Evolutionary conservation across 2,797 vertebrate genomes (phyloP).

Genomic region (Pelochelys cantorii): DNA sequence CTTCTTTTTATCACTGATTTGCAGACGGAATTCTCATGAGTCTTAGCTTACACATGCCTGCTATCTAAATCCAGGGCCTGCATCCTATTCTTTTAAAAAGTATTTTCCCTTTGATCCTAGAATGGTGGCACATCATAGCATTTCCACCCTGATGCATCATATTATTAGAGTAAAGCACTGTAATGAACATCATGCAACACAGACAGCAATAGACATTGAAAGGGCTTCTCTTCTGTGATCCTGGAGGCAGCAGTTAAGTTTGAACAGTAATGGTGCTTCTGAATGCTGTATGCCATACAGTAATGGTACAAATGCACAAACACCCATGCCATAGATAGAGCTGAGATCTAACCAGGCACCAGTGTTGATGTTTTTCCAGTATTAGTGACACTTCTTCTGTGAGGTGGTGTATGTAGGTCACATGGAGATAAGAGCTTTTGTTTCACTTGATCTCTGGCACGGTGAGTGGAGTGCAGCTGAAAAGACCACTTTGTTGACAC

Average conservation of each 20-base stretch:
- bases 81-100: background rate
- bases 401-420: background rate
- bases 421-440: background rate
- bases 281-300: background rate
- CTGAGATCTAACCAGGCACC: background rate
- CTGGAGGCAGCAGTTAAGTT: conserved; percentile 33
- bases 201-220: background rate
- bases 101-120: background rate
- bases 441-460: conserved; percentile 29
- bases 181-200: background rate
- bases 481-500: background rate
- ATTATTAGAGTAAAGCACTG: background rate
- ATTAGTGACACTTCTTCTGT: background rate
- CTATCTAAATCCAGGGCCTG: background rate
- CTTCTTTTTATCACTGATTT: background rate
- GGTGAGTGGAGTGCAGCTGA: background rate
- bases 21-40: background rate
- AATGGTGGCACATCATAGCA: background rate
- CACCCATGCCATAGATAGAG: background rate
- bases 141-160: background rate
- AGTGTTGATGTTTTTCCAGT: background rate
- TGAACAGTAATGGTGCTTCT: background rate
- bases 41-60: background rate
- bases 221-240: background rate
- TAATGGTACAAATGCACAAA: conserved; percentile 9